Evolutionary conservation across 2,113 vertebrate genomes (phyloP), one percentile per base, ranked within the genome.

Genomic region (Eidolon helvum): DNA sequence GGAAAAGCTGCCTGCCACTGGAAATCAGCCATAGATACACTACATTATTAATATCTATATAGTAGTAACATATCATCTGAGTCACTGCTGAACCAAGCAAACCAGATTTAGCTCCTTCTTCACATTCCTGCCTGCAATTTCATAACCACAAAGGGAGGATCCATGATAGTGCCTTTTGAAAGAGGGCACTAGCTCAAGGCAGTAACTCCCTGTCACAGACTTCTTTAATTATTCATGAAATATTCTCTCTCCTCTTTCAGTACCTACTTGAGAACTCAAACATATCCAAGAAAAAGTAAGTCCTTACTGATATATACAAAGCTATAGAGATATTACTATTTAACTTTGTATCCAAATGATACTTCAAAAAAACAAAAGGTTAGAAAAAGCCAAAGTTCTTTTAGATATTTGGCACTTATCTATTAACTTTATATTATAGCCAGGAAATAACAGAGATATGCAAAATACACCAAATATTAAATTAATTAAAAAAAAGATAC

Each of bases 341-440:
- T 95, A 94, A 95, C 50, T n/a, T 55, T 90, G 78, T 93, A 93
- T 84, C 63, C 74, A 86, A 95, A 93, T 63, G 10, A 19, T 79
- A 74, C 65, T 92, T 83, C 15, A 59, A 83, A 89, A 89, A 35
- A 74, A 68, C 79, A 88, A 48, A 86, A 72, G 5, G 26, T 86
- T 86, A 91, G n/a, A 82, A 93, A 95, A 93, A 45, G 45, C 30
- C 28, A 24, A 95, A 88, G 61, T 71, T 79, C 33, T 69, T 87
- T 57, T 26, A 88, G 43, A 35, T 40, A 96, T 30, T 78, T 96
- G 40, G 21, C 30, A 66, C 33, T 55, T 65, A 35, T 15, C 48
- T 65, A 84, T 8, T 71, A 86, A 87, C 30, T 55, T 89, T 59
- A 82, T 50, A 63, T 6, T 30, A 92, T n/a, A 92, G 18, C 38